Evolutionary conservation across 2,888 invertebrate genomes (phyloP).

Genomic region (Amphimallon solstitiale): DNA sequence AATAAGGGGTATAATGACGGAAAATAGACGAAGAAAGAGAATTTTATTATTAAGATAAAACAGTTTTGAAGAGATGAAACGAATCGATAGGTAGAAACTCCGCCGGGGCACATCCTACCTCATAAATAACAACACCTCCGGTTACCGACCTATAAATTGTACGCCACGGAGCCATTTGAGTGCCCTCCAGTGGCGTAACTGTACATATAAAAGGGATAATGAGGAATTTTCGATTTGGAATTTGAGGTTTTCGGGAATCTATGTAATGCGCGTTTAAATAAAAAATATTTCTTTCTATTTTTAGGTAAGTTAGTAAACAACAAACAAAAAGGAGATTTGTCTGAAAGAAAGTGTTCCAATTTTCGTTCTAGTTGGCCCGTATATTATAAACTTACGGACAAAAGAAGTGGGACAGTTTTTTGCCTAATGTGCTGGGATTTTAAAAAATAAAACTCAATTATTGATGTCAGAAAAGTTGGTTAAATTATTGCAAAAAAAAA

Average conservation of each 20-base stretch:
- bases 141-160: slow-evolving; percentile 44
- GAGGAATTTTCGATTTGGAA: neutral
- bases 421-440: too few relatives aligned
- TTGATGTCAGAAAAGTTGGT: too few relatives aligned
- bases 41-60: slow-evolving; percentile 41
- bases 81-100: slow-evolving; percentile 41
- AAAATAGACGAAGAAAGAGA: slow-evolving; percentile 21
- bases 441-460: too few relatives aligned
- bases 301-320: too few relatives aligned
- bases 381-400: too few relatives aligned
- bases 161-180: slow-evolving; percentile 9
- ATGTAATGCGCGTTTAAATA: too few relatives aligned
- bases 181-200: slow-evolving; percentile 27
- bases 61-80: slow-evolving; percentile 41
- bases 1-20: slow-evolving; percentile 1
- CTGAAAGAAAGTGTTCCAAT: too few relatives aligned
- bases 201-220: slow-evolving; percentile 15
- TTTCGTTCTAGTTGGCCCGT: too few relatives aligned
- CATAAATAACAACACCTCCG: slow-evolving; percentile 45
- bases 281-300: too few relatives aligned
- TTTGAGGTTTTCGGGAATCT: neutral
- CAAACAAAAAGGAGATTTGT: neutral
- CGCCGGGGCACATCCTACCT: slow-evolving; percentile 40
- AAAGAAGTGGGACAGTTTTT: too few relatives aligned
- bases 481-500: too few relatives aligned